A percentile compares a stretch with the other conserved stretches of the same genome.
phyloP scores from a whole-genome alignment of 92 coral and sea anemone species.

The Chrysogorgia sp. region DNA sequence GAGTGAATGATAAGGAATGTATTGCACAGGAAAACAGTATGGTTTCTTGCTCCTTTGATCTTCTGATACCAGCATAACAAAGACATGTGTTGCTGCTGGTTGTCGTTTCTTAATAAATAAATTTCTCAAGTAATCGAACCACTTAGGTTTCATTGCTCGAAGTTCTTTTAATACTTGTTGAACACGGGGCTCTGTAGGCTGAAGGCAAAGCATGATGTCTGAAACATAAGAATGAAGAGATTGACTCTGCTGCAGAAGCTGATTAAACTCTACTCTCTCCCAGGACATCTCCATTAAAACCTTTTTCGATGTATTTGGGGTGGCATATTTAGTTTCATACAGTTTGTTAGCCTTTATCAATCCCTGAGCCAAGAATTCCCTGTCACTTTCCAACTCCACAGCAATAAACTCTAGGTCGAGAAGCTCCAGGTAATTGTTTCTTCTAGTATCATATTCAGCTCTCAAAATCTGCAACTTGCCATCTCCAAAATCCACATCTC shows the following conservation, averaged over 20 bases:
- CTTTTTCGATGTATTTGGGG: constrained; percentile 50
- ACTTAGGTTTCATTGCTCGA: neutral
- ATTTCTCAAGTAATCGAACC: neutral
- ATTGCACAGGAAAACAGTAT: constrained; percentile 20
- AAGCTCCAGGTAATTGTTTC: neutral
- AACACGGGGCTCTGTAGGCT: neutral
- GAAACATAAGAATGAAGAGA: constrained; percentile 8
- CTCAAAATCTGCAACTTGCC: constrained; percentile 17
- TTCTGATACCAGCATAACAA: constrained; percentile 3
- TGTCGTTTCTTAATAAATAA: constrained; percentile 19
- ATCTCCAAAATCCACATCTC: constrained; percentile 52
- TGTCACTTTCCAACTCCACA: neutral
- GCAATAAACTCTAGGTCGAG: neutral
- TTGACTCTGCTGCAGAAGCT: constrained; percentile 62
- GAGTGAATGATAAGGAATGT: constrained; percentile 25
- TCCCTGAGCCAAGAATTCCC: constrained; percentile 55
- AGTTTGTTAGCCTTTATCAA: constrained; percentile 36
- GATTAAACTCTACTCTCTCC: constrained; percentile 72
- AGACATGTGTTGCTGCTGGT: constrained; percentile 30
- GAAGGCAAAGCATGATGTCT: neutral
- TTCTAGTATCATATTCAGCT: constrained; percentile 31
- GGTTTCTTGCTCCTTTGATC: constrained; percentile 17
- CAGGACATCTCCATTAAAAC: constrained; percentile 65
- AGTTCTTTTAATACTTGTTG: neutral
- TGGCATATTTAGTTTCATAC: constrained; percentile 47